Percentiles rank a stretch among this genome's conserved stretches.
Conservation (phyloP, 2,888 invertebrate species). For the Metopia argyrocephala region DNA sequence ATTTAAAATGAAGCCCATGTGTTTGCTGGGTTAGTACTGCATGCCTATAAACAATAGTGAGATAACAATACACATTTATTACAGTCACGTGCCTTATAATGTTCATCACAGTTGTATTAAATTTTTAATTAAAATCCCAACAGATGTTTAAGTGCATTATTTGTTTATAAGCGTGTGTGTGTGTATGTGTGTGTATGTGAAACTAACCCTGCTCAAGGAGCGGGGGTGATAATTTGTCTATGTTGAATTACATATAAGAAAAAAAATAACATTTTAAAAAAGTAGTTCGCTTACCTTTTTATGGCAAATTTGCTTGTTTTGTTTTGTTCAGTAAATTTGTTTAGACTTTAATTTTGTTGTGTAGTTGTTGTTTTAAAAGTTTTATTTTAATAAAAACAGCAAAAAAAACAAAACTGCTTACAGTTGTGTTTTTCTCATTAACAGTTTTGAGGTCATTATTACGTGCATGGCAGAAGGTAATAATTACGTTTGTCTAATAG, state of each 20-base stretch:
- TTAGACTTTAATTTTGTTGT: not conserved
- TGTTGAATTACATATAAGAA: constrained; percentile 1
- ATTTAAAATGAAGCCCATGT: no score
- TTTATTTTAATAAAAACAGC: not conserved
- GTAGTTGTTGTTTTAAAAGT: not conserved
- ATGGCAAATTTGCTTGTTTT: not conserved
- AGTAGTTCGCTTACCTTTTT: constrained; percentile 26
- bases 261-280: no score
- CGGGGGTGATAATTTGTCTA: constrained; percentile 24
- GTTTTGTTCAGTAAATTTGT: constrained; percentile 1
- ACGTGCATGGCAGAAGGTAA: not conserved
- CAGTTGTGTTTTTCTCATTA: not conserved
- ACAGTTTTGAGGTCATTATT: constrained; percentile 1
- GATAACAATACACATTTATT: not conserved
- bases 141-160: constrained; percentile 47
- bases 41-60: not conserved
- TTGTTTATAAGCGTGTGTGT: not conserved
- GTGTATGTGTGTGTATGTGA: not conserved
- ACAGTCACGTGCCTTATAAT: constrained; percentile 28
- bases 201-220: not conserved
- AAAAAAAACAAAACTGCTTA: not conserved
- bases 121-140: constrained; percentile 53
- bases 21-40: not conserved
- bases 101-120: constrained; percentile 7
- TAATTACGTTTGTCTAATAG: not conserved